Evolutionary conservation across 1,140 invertebrate species (phyloP).

Genomic region (Brachionus paranguensis): DNA sequence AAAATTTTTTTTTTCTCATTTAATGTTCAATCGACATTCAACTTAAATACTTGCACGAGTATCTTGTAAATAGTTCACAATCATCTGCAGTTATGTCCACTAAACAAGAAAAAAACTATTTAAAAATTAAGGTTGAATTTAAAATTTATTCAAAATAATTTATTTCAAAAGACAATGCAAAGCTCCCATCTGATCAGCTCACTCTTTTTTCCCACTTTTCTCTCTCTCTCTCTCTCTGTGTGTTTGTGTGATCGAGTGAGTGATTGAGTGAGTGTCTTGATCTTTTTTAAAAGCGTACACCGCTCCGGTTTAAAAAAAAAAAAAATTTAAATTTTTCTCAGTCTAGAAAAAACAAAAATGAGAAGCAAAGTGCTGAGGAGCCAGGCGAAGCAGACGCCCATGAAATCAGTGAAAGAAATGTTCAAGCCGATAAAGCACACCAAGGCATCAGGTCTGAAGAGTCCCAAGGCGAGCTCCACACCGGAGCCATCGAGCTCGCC

Average conservation of each 20-base stretch:
- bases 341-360: constrained; percentile 2
- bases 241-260: not conserved
- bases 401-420: constrained; percentile 24
- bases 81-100: constrained; percentile 17
- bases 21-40: not conserved
- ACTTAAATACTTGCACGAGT: constrained; percentile 25
- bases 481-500: not conserved
- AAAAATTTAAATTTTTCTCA: not conserved
- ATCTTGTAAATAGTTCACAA: not conserved
- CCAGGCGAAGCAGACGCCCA: not conserved
- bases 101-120: not conserved
- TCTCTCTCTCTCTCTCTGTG: not conserved
- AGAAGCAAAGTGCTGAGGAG: not conserved
- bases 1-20: not conserved
- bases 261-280: not conserved
- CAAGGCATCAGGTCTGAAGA: not conserved
- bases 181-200: not conserved
- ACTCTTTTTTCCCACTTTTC: not conserved
- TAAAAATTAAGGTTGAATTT: not conserved
- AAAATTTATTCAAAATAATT: not conserved
- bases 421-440: not conserved
- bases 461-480: not conserved
- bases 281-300: not conserved
- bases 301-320: not conserved
- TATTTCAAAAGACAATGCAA: not conserved